Base-by-base conservation (phyloP, 1,140 invertebrate species). In the Rhynchophorus ferrugineus region DNA sequence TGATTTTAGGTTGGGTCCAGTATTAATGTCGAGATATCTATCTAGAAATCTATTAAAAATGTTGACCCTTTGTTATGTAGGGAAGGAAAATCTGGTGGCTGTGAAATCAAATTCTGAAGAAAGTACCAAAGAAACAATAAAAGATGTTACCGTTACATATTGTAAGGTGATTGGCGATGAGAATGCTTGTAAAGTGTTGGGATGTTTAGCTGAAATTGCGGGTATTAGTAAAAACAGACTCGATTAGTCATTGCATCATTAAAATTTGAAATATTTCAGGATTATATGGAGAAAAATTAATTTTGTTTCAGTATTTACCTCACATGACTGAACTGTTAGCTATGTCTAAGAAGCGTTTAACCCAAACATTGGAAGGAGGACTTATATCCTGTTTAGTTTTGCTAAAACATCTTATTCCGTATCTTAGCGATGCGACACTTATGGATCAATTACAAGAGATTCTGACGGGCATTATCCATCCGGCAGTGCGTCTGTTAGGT, bases 281-380 rank as follows among this genome's bases (percentile, higher is more conserved):
- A 55, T 74, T 96, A 54, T 97, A 95, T 71, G 94, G 93, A 37
- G 91, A 96, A 67, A 87, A 95, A 62, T 83, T 98, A 38, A 87
- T 98, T 58, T 75, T 97, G 24, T 73, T 93, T 24, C 95, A 98
- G 73, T 99, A 97, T 69, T 77, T 99, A 44, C 89, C 91, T 1
- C 91, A 95, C 66, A 87, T 93, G 69, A 82, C 83, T 9, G 93
- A 98, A 62, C 64, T 90, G 13, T 80, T 89, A 44, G 78, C 78
- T 3, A 74, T 86, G 2, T 89, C 86, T 55, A 82, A 85, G 45
- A 78, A 80, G 41, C 83, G 87, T 55, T 67, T 95, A 45, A 92
- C 89, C 1, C 71, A 78, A 7, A 88, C 83, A 61, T 73, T 93
- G 22, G 93, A 96, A 76, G 89, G 89, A 20, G 91, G 91, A 1